Base-by-base conservation (phyloP, 2,888 invertebrate genomes). In the Papilio gigon region DNA sequence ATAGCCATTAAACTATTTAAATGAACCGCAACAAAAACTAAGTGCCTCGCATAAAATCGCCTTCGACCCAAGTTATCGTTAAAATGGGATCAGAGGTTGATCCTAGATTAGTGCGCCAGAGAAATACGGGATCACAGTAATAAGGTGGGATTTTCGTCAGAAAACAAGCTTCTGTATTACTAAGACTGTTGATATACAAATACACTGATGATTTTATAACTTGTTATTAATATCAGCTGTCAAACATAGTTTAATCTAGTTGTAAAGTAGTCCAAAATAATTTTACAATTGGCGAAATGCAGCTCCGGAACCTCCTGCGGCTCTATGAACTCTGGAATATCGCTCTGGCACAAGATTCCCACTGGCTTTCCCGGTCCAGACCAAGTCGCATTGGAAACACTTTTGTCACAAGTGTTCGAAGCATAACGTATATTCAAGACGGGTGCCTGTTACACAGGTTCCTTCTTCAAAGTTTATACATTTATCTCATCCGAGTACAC, bases 131-230 rank as follows among this genome's bases (percentile, higher is more conserved):
- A 67, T 61, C 53, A 42, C 50, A 53, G 60, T 61, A 67, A 61
- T 67, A 61, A 67, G 53, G 60, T 67, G 60, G 67, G 67, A 67
- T 67, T 67, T 67, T 67, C 61, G 40, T 67, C 67, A 56, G 67
- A 30, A 40, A 61, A 67, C 50, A 61, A 61, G 37, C 37, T 42
- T 61, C 53, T 42, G 37, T 61, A 56, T 67, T 62, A 61, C 42
- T 40, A 33, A n/a, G 53, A 56, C 60, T 61, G 61, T 27, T 67
- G 59, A 62, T 67, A 53, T 61, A 62, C 60, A 62, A 53, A 60
- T 35, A 35, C 6, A 20, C 8, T 20, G 50, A 37, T 17, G 6
- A 8, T 27, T 30, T 12, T 27, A 11, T 27, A 64, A 8, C 4
- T 64, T 25, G 3, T n/a, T n/a, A n/a, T n/a, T n/a, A n/a, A 27